phyloP scores from a whole-genome alignment of 2,113 vertebrate genomes.

The Rattus rattus region DNA sequence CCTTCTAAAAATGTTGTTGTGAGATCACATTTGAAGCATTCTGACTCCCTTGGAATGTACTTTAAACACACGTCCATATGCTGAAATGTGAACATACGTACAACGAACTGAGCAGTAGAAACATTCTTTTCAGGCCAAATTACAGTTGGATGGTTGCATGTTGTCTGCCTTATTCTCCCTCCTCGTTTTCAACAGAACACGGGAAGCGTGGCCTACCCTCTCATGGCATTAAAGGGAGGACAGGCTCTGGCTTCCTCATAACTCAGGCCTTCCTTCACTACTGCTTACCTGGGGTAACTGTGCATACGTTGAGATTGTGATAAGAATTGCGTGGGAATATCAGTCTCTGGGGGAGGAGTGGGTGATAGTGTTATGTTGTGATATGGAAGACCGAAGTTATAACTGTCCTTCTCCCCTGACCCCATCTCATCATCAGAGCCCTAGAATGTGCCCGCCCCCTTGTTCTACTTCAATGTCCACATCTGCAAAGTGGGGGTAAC shows the following conservation, averaged over 20 bases:
- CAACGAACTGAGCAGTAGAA: conserved; percentile 73
- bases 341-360: neutral
- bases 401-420: neutral
- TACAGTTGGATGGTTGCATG: conserved; percentile 63
- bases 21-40: conserved; percentile 59
- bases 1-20: conserved; percentile 67
- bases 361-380: neutral
- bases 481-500: conserved; percentile 81
- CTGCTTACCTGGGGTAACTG: neutral
- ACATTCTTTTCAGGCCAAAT: conserved; percentile 68
- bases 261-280: neutral
- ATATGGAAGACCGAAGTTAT: neutral
- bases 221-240: conserved; percentile 29
- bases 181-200: conserved; percentile 36
- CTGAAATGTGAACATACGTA: conserved; percentile 68
- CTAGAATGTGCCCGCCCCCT: neutral
- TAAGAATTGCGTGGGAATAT: neutral
- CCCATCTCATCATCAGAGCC: neutral
- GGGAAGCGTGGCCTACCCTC: neutral
- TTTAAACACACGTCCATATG: conserved; percentile 74
- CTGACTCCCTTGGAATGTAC: conserved; percentile 65
- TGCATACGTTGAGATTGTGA: neutral
- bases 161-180: conserved; percentile 43
- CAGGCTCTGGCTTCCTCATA: neutral
- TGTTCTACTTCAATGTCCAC: conserved; percentile 67